phyloP scores from a whole-genome alignment of 2,797 vertebrate genomes.

The Propithecus perrieri region DNA sequence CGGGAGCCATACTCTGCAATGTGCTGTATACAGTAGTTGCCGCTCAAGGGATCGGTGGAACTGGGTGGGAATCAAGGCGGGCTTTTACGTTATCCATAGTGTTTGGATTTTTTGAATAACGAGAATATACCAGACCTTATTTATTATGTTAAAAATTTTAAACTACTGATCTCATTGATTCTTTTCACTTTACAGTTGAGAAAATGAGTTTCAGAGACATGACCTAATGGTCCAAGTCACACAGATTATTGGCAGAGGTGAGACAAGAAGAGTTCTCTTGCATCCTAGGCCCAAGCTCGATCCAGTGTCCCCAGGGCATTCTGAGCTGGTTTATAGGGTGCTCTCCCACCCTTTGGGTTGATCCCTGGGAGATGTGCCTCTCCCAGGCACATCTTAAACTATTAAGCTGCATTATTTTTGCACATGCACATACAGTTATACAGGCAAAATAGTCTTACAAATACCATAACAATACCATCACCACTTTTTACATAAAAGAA shows the following conservation, averaged over 20 bases:
- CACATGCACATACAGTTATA: neutral
- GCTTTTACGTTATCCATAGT: neutral
- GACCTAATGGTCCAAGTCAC: neutral
- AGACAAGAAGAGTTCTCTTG: neutral
- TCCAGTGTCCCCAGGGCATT: neutral
- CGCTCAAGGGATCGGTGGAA: rapidly evolving
- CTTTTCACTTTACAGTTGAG: neutral
- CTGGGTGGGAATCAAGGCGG: too few relatives aligned
- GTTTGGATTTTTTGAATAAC: neutral
- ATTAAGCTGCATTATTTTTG: neutral
- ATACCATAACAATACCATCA: neutral
- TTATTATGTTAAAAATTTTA: neutral
- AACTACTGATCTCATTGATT: neutral
- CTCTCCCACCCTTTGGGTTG: neutral
- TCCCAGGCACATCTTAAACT: neutral
- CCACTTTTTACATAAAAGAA: neutral
- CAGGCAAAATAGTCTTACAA: neutral
- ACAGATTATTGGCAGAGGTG: neutral
- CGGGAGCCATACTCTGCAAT: neutral
- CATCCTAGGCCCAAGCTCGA: rapidly evolving
- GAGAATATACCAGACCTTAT: neutral
- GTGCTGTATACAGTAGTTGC: neutral
- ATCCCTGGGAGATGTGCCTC: too few relatives aligned
- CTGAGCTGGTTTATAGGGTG: neutral
- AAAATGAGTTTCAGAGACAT: neutral